phyloP scores from a whole-genome alignment of 2,797 vertebrate genomes.

The Coluber constrictor region DNA sequence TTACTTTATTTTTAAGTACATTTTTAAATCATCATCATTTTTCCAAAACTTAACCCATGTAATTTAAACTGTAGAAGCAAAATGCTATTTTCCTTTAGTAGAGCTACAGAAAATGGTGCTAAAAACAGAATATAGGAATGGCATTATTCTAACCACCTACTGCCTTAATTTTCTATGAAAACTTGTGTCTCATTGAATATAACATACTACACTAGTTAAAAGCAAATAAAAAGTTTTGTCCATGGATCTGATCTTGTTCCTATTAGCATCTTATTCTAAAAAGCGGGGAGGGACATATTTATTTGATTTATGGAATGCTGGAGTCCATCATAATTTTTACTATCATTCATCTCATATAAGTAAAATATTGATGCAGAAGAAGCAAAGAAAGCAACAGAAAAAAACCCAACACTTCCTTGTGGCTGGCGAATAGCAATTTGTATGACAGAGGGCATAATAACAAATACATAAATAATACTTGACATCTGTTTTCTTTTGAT shows the following conservation, averaged over 20 bases:
- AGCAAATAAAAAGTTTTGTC: conserved; percentile 9
- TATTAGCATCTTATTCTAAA: not conserved
- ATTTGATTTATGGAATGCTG: not conserved
- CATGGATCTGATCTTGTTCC: not conserved
- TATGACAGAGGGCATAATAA: not conserved
- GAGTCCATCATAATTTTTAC: not conserved
- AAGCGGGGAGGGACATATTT: not conserved
- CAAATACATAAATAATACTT: not conserved
- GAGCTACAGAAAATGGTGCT: not conserved
- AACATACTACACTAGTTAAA: conserved; percentile 6
- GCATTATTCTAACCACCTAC: not conserved
- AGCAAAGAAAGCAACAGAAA: not conserved
- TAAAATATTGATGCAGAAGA: conserved; percentile 2
- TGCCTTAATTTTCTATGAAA: conserved; percentile 15
- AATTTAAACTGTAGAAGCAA: not conserved
- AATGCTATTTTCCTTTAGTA: not conserved
- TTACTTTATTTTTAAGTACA: conserved; percentile 19
- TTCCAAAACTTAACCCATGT: not conserved
- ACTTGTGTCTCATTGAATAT: not conserved
- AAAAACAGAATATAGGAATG: not conserved
- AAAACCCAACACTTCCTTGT: not conserved
- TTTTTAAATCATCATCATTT: not conserved
- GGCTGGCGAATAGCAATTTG: not conserved
- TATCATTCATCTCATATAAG: conserved; percentile 18
- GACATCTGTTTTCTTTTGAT: not conserved